phyloP scores from a whole-genome alignment of 2,888 invertebrate genomes.

The Falcaria lacertinaria region DNA sequence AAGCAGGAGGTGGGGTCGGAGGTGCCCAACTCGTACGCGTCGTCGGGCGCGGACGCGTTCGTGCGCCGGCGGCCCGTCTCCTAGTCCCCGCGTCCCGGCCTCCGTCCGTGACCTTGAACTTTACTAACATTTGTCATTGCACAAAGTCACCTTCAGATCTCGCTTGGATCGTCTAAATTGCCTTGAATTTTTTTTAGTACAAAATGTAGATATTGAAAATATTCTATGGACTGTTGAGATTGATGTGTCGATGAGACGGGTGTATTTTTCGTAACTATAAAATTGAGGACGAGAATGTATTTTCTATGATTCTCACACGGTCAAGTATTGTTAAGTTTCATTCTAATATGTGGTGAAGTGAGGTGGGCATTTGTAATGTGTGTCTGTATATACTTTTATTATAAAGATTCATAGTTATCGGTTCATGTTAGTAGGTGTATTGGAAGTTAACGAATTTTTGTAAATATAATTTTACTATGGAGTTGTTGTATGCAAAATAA shows the following conservation, averaged over 20 bases:
- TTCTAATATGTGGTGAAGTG: constrained; percentile 25
- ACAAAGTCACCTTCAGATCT: constrained; percentile 52
- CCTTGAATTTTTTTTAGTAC: constrained; percentile 64
- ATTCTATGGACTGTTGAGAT: constrained; percentile 43
- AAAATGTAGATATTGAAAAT: constrained; percentile 43
- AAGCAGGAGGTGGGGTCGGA: constrained; percentile 64
- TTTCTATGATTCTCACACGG: constrained; percentile 9
- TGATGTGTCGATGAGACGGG: constrained; percentile 23
- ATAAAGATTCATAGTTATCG: constrained; percentile 34
- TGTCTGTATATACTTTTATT: constrained; percentile 48
- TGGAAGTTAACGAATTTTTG: constrained; percentile 57
- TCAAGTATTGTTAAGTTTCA: neutral
- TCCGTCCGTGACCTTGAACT: too few species aligned
- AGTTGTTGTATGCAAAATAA: constrained; percentile 40
- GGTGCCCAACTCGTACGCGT: constrained; percentile 67
- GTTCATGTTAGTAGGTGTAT: constrained; percentile 41
- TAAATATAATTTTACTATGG: constrained; percentile 65
- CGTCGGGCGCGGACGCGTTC: constrained; percentile 69
- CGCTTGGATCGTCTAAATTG: constrained; percentile 45
- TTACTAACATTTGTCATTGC: constrained; percentile 41
- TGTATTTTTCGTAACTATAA: constrained; percentile 15
- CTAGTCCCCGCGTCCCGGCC: too few species aligned
- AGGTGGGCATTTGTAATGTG: constrained; percentile 52
- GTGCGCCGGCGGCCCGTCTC: constrained; percentile 54
- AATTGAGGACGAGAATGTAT: constrained; percentile 6